A percentile compares a stretch with the other conserved stretches of the same genome.
phyloP scores from a whole-genome alignment of 1,140 invertebrate species.

The Oncopodura yosiiana region DNA sequence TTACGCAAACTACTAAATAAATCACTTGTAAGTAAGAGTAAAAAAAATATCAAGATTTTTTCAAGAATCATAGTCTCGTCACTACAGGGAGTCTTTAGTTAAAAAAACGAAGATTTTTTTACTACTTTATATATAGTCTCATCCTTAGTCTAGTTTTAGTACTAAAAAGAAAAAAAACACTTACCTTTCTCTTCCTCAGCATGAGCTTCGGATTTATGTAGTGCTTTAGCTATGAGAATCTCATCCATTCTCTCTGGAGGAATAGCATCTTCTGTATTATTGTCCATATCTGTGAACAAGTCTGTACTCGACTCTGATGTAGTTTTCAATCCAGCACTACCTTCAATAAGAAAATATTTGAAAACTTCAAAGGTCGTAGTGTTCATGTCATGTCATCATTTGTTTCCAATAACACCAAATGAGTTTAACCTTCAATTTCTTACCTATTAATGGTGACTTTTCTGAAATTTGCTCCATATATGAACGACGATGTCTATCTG shows the following conservation, averaged over 20 bases:
- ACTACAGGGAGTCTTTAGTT: background rate
- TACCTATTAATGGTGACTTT: conserved; percentile 24
- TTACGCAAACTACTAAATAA: too few species aligned
- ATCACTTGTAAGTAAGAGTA: too few species aligned
- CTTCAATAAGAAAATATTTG: background rate
- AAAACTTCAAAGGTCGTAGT: background rate
- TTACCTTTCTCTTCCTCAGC: conserved; percentile 27
- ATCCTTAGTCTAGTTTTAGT: too few species aligned
- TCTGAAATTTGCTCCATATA: conserved; percentile 6
- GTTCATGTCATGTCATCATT: background rate
- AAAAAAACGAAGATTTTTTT: too few species aligned
- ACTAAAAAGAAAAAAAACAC: conserved; percentile 1
- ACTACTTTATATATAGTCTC: too few species aligned
- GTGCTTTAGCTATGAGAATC: conserved; percentile 24
- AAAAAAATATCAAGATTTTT: too few species aligned
- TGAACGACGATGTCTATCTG: background rate
- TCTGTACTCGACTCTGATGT: background rate
- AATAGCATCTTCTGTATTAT: conserved; percentile 14
- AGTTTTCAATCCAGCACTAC: background rate
- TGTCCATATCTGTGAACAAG: background rate
- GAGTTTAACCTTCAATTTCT: background rate
- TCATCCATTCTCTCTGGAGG: conserved; percentile 21
- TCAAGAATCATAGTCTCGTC: too few species aligned
- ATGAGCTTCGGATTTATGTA: conserved; percentile 22
- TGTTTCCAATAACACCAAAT: background rate